Evolutionary conservation across 2,797 vertebrate species (phyloP), one percentile per base, ranked within the genome.

Genomic region (Geotrypetes seraphini): DNA sequence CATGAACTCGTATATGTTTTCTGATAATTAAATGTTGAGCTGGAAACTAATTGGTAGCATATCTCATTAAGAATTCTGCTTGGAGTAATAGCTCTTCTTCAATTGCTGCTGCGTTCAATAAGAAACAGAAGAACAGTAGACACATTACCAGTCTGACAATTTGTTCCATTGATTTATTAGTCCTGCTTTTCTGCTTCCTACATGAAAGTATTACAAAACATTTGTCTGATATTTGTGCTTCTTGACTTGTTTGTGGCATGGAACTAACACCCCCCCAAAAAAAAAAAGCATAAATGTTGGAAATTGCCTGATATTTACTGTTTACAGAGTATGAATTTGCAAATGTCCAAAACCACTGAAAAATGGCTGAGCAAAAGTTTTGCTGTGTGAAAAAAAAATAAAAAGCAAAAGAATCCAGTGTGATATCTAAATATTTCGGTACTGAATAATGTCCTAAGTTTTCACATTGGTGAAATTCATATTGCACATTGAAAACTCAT

Each of bases 151-250:
- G 25, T 47, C 38, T 67, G 54, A 67, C 59, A 71, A 48, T 72
- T 75, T 72, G 50, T 67, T 63, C 49, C 50, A 34, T 64, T 73
- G 71, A 71, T 78, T 79, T 68, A 67, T 69, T 66, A 66, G 43
- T 47, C 38, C 28, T 37, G 9, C 28, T 55, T 42, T 56, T 37
- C 40, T 31, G 13, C 46, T 59, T 37, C 40, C 39, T 62, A 40
- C 50, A 53, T 36, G 43, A 55, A 71, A 48, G 12, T 20, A 63
- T 55, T 65, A 40, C 27, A 65, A 40, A 72, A 41, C 13, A 43
- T 50, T 57, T 13, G 7, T 44, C 35, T 60, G 16, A 6, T 66
- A 47, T 44, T 61, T 68, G 43, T 41, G 31, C 9, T 5, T 6
- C 48, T 57, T 45, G 44, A 43, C 8, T 39, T 60, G 39, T 46